Conservation (phyloP, 2,888 invertebrate genomes). For the Theristus sp. region DNA sequence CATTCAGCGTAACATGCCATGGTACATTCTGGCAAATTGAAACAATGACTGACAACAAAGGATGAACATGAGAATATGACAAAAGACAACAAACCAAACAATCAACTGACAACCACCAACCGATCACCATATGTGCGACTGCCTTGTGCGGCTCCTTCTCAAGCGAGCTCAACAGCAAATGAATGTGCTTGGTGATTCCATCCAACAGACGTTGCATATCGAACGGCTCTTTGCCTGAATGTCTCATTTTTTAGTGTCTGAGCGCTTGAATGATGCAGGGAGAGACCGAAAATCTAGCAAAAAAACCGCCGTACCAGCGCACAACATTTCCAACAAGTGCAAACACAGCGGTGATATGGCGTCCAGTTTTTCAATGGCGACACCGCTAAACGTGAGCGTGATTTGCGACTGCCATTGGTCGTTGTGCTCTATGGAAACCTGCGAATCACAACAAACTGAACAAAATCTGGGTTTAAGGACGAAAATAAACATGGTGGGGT, state of each 20-base stretch:
- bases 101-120: too few species aligned
- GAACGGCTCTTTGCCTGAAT: background rate
- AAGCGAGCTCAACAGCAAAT: background rate
- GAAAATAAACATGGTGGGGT: too few species aligned
- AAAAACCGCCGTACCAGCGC: too few species aligned
- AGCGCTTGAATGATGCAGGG: too few species aligned
- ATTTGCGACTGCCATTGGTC: constrained; percentile 46
- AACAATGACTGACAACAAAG: too few species aligned
- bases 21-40: too few species aligned
- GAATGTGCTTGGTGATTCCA: background rate
- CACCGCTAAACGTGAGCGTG: constrained; percentile 51
- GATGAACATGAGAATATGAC: too few species aligned
- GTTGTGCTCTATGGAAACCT: constrained; percentile 49
- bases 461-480: too few species aligned
- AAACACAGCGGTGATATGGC: constrained; percentile 43
- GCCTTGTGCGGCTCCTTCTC: background rate
- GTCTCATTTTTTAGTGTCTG: too few species aligned
- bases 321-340: constrained; percentile 12
- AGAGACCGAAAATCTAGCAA: too few species aligned
- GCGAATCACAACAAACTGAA: constrained; percentile 21
- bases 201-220: background rate
- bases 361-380: constrained; percentile 48
- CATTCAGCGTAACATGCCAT: too few species aligned
- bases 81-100: too few species aligned
- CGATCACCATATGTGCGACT: background rate